Conservation (phyloP, 2,888 invertebrate species). For the Creontiades dilutus region DNA sequence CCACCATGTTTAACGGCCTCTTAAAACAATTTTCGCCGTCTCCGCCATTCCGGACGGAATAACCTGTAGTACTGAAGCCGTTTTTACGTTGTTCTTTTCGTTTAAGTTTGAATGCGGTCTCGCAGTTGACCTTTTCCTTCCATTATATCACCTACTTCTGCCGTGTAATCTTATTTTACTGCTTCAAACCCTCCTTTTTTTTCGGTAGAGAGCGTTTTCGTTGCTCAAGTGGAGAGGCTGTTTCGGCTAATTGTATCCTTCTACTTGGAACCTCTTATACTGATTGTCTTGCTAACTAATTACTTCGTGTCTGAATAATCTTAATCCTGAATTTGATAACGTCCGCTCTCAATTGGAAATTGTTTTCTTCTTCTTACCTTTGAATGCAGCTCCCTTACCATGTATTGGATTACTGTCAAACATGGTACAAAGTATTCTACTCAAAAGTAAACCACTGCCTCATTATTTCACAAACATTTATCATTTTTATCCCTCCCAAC, state of each 20-base stretch:
- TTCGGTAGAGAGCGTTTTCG: neutral
- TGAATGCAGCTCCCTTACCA: too few relatives aligned
- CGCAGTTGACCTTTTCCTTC: neutral
- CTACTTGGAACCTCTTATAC: neutral
- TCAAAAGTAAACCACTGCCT: too few relatives aligned
- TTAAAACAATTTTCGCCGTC: slow-evolving; percentile 15
- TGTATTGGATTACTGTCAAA: too few relatives aligned
- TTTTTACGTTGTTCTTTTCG: slow-evolving; percentile 31
- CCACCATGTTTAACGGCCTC: neutral
- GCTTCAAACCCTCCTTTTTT: neutral
- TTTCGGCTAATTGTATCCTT: neutral
- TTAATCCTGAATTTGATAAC: too few relatives aligned
- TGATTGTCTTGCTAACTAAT: neutral
- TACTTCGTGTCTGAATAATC: too few relatives aligned
- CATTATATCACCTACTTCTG: slow-evolving; percentile 6
- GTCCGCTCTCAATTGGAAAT: too few relatives aligned
- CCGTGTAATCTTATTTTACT: neutral
- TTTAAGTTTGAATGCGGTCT: slow-evolving; percentile 11
- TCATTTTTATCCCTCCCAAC: too few relatives aligned
- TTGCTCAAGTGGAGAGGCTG: neutral
- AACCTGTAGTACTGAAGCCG: neutral
- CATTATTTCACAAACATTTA: too few relatives aligned
- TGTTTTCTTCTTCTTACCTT: too few relatives aligned
- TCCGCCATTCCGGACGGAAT: neutral
- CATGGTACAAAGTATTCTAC: too few relatives aligned